Evolutionary conservation across 35 echinoderm and acorn worm genomes (phyloP).

Genomic region (Apostichopus californicus): DNA sequence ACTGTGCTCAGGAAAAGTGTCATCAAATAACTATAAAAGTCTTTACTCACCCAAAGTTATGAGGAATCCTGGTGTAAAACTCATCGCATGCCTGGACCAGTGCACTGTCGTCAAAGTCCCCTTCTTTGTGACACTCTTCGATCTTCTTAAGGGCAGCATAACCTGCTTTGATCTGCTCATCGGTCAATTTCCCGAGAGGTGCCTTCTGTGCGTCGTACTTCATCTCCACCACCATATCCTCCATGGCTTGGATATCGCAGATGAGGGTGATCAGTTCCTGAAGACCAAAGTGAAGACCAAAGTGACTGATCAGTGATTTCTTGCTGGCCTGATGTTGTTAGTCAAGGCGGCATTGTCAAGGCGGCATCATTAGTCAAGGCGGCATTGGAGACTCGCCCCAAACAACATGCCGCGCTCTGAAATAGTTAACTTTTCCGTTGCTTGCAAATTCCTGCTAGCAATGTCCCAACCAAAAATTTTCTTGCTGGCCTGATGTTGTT

Average conservation of each 20-base stretch:
- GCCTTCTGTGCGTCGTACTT: slow-evolving; percentile 98
- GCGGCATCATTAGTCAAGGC: too few relatives aligned
- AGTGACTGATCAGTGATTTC: too few relatives aligned
- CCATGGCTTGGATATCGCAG: slow-evolving; percentile 93
- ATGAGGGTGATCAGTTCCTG: slow-evolving; percentile 82
- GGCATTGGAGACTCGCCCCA: too few relatives aligned
- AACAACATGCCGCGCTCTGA: too few relatives aligned
- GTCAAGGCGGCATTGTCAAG: too few relatives aligned
- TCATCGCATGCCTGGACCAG: slow-evolving; percentile 91
- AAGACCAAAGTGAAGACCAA: neutral
- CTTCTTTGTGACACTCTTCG: slow-evolving; percentile 73
- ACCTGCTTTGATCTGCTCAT: slow-evolving; percentile 86
- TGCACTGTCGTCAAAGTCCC: slow-evolving; percentile 55
- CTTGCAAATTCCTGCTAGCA: too few relatives aligned
- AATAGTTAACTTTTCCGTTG: too few relatives aligned
- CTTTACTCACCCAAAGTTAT: slow-evolving; percentile 88
- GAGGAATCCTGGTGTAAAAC: slow-evolving; percentile 95
- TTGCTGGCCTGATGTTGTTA: too few relatives aligned
- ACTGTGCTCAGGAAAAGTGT: too few relatives aligned
- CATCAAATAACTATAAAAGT: neutral
- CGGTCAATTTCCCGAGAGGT: slow-evolving; percentile 88
- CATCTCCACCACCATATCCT: slow-evolving; percentile 96
- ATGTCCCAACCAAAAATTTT: too few relatives aligned
- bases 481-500: too few relatives aligned
- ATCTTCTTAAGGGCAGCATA: slow-evolving; percentile 89